Conservation (phyloP, 1,140 invertebrate genomes). For the Choristoneura fumiferana region DNA sequence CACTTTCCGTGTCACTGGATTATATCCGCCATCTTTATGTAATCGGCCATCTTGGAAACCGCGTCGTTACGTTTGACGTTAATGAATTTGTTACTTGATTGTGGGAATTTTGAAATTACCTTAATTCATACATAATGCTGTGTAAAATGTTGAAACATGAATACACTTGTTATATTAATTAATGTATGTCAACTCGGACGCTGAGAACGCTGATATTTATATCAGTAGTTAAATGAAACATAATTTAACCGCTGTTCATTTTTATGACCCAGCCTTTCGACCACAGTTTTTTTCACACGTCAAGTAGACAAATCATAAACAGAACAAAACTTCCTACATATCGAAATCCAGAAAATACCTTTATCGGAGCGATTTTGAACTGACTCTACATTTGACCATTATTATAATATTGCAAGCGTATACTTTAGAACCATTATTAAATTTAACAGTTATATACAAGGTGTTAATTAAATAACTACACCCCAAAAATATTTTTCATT, state of each 20-base stretch:
- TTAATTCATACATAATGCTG: slow-evolving; percentile 12
- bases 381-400: no score
- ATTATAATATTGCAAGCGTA: no score
- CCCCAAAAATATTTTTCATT: no score
- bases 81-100: slow-evolving; percentile 16
- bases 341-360: no score
- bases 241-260: background rate
- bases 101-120: slow-evolving; percentile 6
- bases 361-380: no score
- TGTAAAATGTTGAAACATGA: slow-evolving; percentile 9
- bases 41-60: slow-evolving; percentile 1
- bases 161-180: slow-evolving; percentile 10
- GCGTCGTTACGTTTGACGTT: slow-evolving; percentile 14
- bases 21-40: slow-evolving; percentile 12
- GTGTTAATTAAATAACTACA: no score
- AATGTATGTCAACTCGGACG: background rate
- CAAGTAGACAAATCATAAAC: no score
- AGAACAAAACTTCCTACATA: no score
- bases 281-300: no score
- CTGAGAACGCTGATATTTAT: background rate
- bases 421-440: no score
- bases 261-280: background rate
- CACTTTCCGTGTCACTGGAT: slow-evolving; percentile 16
- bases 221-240: no score
- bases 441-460: no score